Percentiles rank a stretch among this genome's conserved stretches.
These are phyloP conservation scores for Apus apus DNA, from an alignment of 2,113 vertebrate species.

Conservation along the genomic window DNA sequence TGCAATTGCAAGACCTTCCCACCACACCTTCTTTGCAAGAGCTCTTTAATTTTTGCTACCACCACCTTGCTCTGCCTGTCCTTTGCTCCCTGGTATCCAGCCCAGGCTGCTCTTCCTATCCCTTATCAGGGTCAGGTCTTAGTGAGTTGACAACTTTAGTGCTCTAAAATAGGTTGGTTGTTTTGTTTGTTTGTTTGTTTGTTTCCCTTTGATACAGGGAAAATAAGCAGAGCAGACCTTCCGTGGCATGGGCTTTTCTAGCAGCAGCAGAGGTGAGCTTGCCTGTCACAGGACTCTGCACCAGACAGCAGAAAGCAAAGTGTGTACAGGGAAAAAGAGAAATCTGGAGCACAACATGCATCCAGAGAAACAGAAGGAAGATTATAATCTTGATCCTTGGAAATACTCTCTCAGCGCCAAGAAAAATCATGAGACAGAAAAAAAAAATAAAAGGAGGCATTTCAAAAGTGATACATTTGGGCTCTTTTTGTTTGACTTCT, in stretches of 20 bases:
- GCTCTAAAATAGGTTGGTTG: background rate
- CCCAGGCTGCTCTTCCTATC: background rate
- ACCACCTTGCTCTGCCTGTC: no score
- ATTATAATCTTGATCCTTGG: background rate
- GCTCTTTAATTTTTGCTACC: background rate
- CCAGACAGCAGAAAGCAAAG: background rate
- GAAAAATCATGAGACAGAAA: background rate
- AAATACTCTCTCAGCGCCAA: background rate
- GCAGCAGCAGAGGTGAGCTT: background rate
- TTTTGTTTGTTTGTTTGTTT: no score
- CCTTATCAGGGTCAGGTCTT: no score
- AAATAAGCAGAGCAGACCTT: rapidly evolving
- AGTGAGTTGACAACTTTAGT: rapidly evolving
- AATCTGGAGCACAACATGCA: background rate
- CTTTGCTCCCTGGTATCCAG: background rate
- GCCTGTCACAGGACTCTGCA: background rate
- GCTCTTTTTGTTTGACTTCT: background rate
- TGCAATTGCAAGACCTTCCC: no score
- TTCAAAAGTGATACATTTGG: background rate
- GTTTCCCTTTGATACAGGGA: rapidly evolving
- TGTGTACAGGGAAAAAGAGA: background rate
- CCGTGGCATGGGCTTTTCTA: background rate
- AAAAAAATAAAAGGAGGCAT: background rate
- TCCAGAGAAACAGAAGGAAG: background rate
- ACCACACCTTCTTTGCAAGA: rapidly evolving